Base-by-base conservation (phyloP, 2,797 vertebrate species). In the Spinibarbus caldwelli region DNA sequence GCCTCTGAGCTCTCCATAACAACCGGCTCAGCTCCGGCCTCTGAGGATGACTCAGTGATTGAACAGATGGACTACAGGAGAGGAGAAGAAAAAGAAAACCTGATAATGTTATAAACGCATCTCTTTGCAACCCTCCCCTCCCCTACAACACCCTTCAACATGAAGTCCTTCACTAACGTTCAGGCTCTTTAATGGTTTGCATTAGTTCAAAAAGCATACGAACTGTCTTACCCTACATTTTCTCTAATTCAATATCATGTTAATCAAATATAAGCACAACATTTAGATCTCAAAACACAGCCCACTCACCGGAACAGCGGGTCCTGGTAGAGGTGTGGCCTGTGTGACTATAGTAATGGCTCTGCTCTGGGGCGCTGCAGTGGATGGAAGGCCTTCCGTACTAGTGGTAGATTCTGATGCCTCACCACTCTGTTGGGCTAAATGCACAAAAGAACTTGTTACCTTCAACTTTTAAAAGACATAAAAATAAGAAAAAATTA, bases 301-400 rank as follows among this genome's bases (percentile, higher is more conserved):
- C 4, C 1, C 11, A 85, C 96, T 96, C 94, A 98, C 97, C 49
- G 97, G 97, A 87, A 97, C 96, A 0, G 96, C 96, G 23, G 97
- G 97, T 43, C 96, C 96, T 0, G 97, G 97, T 6, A 94, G 91
- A 0, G 95, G 96, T 2, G 96, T 98, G 11, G 97, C 96, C 90
- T 97, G 97, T 0, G 97, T 98, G 66, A 98, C 97, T 0, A 95
- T 97, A 19, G 97, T 98, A 89, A 98, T 95, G 34, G 97, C 97
- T 76, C 96, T 92, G 23, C 94, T 92, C 89, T 96, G 96, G 5
- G 92, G 81, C 15, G 92, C 84, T 71, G 93, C 79, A 4, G 93
- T 89, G 71, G 94, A 87, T 3, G 93, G 91, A 10, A 85, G 66
- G 45, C 1, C 91, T 76, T 95, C 95, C 73, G 95, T 86, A 84